These are phyloP conservation scores for Gibbula magus DNA, from an alignment of 2,888 invertebrate species.

Conservation along the genomic window DNA sequence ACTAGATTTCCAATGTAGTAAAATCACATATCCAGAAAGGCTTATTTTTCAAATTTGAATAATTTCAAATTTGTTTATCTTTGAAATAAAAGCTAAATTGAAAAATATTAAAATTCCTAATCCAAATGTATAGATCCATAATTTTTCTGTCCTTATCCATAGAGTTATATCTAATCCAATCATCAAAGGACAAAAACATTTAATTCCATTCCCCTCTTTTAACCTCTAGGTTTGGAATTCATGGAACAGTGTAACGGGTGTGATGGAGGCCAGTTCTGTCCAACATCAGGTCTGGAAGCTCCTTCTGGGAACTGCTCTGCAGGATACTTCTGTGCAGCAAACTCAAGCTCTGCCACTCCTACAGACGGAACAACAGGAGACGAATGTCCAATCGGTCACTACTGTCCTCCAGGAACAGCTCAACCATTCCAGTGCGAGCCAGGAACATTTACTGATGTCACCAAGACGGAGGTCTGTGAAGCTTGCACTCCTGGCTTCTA, in stretches of 20 bases:
- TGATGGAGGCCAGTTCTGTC: conserved; percentile 67
- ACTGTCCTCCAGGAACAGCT: conserved; percentile 66
- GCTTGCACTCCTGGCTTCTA: conserved; percentile 66
- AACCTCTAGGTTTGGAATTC: conserved; percentile 52
- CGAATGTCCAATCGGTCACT: conserved; percentile 61
- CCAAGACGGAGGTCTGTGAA: conserved; percentile 54
- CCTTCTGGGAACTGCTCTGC: conserved; percentile 63
- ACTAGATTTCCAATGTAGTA: too few species aligned
- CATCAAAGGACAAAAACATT: neutral
- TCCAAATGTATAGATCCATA: too few species aligned
- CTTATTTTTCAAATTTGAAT: too few species aligned
- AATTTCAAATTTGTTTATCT: too few species aligned
- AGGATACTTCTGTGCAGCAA: conserved; percentile 61
- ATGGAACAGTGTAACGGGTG: conserved; percentile 65
- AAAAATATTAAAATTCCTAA: too few species aligned
- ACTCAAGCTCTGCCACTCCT: conserved; percentile 54
- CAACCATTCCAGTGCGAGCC: conserved; percentile 59
- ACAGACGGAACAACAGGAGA: conserved; percentile 61
- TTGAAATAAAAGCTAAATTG: too few species aligned
- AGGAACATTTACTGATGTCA: conserved; percentile 62
- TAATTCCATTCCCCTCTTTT: neutral
- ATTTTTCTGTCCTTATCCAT: too few species aligned
- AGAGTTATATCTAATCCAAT: too few species aligned
- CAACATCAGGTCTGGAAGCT: conserved; percentile 56
- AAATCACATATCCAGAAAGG: too few species aligned